Conservation (phyloP, 2,888 invertebrate genomes). For the Odontothrips loti region DNA sequence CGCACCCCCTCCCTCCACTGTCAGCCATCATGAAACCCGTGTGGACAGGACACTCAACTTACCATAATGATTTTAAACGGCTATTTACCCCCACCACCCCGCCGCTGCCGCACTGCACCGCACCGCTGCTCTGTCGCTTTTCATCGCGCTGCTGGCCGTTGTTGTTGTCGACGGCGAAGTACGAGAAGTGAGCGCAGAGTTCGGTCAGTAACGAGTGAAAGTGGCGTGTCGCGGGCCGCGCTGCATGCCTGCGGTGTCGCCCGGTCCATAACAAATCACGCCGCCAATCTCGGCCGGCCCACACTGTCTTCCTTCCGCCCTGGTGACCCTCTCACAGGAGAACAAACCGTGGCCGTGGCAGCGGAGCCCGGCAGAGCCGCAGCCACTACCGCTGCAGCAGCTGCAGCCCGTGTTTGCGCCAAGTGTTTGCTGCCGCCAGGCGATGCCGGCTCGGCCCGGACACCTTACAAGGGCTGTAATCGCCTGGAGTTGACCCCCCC, state of each 20-base stretch:
- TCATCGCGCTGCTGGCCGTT: too few species aligned
- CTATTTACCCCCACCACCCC: neutral
- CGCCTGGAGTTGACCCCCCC: neutral
- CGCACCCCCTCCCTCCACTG: neutral
- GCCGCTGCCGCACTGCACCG: neutral
- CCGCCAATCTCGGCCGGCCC: neutral
- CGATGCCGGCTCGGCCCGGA: neutral
- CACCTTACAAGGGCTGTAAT: constrained; percentile 1
- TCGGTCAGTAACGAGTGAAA: too few species aligned
- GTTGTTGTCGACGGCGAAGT: too few species aligned
- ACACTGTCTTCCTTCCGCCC: neutral
- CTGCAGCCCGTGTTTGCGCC: neutral
- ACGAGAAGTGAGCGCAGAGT: too few species aligned
- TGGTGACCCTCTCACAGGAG: too few species aligned
- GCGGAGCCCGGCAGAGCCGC: neutral
- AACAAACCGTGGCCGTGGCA: too few species aligned
- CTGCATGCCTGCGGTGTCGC: too few species aligned
- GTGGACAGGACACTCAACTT: neutral
- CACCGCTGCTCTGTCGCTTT: too few species aligned
- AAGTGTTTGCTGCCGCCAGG: neutral
- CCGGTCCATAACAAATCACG: too few species aligned
- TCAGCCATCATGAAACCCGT: neutral
- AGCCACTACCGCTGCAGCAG: neutral
- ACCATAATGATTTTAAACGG: constrained; percentile 21
- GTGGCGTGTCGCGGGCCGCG: too few species aligned